These are phyloP conservation scores for Trypoxylus dichotomus DNA, from an alignment of 1,140 invertebrate genomes.

Conservation along the genomic window DNA sequence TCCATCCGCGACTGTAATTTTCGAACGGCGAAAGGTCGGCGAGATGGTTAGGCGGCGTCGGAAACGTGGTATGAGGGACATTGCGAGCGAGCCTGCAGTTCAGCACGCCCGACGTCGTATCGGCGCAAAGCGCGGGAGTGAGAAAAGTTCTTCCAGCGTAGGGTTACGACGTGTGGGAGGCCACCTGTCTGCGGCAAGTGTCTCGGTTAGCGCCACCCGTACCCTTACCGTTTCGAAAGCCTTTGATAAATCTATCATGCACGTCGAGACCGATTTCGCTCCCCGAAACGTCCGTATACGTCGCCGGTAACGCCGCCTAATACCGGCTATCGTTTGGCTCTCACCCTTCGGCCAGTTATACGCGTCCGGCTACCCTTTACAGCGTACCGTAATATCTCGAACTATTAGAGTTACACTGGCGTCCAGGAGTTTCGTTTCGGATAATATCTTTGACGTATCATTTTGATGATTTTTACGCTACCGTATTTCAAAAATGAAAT, in stretches of 20 bases:
- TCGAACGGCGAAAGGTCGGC: not conserved
- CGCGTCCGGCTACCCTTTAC: too few species aligned
- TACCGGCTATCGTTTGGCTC: not conserved
- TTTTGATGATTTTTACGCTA: too few species aligned
- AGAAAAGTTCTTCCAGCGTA: not conserved
- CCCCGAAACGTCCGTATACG: not conserved
- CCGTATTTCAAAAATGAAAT: too few species aligned
- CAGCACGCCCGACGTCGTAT: not conserved
- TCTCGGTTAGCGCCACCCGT: conserved; percentile 47
- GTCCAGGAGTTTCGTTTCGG: too few species aligned
- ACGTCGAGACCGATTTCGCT: conserved; percentile 2
- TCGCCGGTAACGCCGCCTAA: not conserved
- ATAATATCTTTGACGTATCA: too few species aligned
- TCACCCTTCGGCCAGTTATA: too few species aligned
- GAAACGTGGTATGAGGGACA: not conserved
- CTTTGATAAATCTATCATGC: conserved; percentile 44
- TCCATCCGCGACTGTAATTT: too few species aligned
- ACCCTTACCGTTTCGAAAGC: conserved; percentile 32
- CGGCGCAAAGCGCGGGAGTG: not conserved
- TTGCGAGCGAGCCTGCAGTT: not conserved
- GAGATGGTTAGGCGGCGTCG: not conserved
- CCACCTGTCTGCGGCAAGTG: conserved; percentile 53
- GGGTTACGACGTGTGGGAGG: conserved; percentile 44
- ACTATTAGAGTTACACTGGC: too few species aligned
- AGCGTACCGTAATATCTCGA: too few species aligned